Evolutionary conservation across 2,888 invertebrate species (phyloP), one percentile per base, ranked within the genome.

Genomic region (Heliconius ethilla): DNA sequence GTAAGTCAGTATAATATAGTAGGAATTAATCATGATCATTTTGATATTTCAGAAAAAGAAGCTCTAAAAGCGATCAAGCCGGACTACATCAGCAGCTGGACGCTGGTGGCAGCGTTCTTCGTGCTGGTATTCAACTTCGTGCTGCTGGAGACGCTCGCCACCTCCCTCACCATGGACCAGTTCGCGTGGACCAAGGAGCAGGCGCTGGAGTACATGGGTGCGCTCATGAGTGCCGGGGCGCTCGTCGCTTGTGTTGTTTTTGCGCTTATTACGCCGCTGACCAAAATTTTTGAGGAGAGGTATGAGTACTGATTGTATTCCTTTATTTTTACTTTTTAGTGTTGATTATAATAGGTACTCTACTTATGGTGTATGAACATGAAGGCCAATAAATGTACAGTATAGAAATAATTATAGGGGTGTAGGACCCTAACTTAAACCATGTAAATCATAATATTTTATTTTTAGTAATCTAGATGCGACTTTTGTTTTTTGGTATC

Each of bases 81-180:
- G 0, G 97, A 97, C 89, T 96, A 96, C 89, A 87, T 97, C 75
- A 96, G 97, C 78, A 95, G 97, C 67, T 97, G 97, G 97, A 96
- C 97, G 29, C 91, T 98, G 81, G 96, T 98, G 83, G 94, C 95
- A 69, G 97, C 97, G 22, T 98, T 98, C 90, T 98, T 97, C 89
- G 96, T 97, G 82, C 94, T 98, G 82, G 97, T 97, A 76, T 98
- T 98, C 89, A 98, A 97, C 93, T 98, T 98, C 91, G 98, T 98
- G 85, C 95, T 98, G 80, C 93, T 98, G 84, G 98, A 98, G 95
- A 98, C 98, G 72, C 94, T 98, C 82, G 98, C 97, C 33, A 97
- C 98, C 15, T 96, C 97, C 5, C 94, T 98, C 76, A 97, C 97
- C 51, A 98, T 97, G 97, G 98, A 98, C 89, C 97, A 98, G 92